Evolutionary conservation across 2,113 vertebrate genomes (phyloP).

Genomic region (Otocyon megalotis): DNA sequence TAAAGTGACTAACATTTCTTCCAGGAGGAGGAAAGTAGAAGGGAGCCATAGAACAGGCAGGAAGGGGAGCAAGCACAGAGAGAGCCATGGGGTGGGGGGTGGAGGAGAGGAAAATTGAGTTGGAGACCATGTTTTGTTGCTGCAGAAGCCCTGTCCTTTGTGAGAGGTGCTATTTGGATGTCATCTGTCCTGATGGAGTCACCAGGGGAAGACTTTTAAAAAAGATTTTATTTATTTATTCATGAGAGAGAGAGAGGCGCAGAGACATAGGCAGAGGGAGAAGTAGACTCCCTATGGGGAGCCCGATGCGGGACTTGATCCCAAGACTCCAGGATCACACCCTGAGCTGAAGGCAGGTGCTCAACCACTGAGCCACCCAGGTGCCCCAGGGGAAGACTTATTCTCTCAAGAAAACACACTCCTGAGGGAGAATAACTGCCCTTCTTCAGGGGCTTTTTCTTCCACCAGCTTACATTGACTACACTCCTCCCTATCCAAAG

Average conservation of each 20-base stretch:
- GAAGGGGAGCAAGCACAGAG: slow-evolving; percentile 18
- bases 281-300: too few relatives aligned
- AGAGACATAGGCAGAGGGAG: too few relatives aligned
- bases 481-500: background rate
- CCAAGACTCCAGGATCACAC: too few relatives aligned
- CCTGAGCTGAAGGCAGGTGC: too few relatives aligned
- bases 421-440: background rate
- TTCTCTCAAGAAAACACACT: slow-evolving; percentile 35
- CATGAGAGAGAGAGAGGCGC: too few relatives aligned
- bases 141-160: background rate
- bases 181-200: background rate
- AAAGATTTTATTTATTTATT: too few relatives aligned
- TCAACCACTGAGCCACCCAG: too few relatives aligned
- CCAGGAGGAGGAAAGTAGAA: background rate
- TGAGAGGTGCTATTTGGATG: background rate
- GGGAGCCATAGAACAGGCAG: slow-evolving; percentile 37
- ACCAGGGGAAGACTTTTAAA: background rate
- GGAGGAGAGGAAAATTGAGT: background rate
- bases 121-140: background rate
- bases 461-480: background rate
- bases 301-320: too few relatives aligned
- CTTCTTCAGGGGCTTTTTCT: background rate
- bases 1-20: background rate
- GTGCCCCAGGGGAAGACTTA: background rate
- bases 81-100: background rate